phyloP scores from a whole-genome alignment of 2,888 invertebrate species.

The Thereva unica region DNA sequence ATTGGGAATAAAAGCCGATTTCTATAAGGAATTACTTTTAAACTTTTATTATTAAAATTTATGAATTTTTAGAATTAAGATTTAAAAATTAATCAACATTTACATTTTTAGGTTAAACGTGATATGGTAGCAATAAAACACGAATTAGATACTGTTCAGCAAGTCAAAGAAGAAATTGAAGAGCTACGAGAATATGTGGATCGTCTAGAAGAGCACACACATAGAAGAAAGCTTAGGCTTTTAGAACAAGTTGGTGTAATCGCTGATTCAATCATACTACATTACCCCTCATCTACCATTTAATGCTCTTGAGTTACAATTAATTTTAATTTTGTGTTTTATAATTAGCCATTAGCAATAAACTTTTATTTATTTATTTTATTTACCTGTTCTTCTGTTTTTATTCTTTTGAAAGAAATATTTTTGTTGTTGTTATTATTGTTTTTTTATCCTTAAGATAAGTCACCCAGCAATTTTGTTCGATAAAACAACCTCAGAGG shows the following conservation, averaged over 20 bases:
- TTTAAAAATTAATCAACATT: background rate
- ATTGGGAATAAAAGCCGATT: too few relatives aligned
- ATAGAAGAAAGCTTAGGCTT: constrained; percentile 84
- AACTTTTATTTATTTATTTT: too few relatives aligned
- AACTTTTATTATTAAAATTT: background rate
- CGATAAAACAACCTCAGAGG: too few relatives aligned
- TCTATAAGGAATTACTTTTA: background rate
- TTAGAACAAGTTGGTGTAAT: constrained; percentile 79
- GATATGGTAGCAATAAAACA: constrained; percentile 95
- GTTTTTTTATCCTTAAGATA: too few relatives aligned
- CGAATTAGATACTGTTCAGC: constrained; percentile 91
- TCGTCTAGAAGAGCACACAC: constrained; percentile 87
- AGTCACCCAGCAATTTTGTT: too few relatives aligned
- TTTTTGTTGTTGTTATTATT: too few relatives aligned
- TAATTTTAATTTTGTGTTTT: background rate
- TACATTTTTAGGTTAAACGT: constrained; percentile 71
- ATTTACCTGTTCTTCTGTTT: too few relatives aligned
- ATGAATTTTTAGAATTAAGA: background rate
- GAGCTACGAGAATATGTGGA: constrained; percentile 91
- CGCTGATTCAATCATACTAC: background rate
- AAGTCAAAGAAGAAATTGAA: constrained; percentile 93
- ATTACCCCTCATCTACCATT: too few relatives aligned
- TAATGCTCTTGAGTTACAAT: too few relatives aligned
- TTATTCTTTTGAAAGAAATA: too few relatives aligned
- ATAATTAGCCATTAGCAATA: background rate